phyloP scores from a whole-genome alignment of 2,797 vertebrate genomes.

The Hoplostethus mediterraneus region DNA sequence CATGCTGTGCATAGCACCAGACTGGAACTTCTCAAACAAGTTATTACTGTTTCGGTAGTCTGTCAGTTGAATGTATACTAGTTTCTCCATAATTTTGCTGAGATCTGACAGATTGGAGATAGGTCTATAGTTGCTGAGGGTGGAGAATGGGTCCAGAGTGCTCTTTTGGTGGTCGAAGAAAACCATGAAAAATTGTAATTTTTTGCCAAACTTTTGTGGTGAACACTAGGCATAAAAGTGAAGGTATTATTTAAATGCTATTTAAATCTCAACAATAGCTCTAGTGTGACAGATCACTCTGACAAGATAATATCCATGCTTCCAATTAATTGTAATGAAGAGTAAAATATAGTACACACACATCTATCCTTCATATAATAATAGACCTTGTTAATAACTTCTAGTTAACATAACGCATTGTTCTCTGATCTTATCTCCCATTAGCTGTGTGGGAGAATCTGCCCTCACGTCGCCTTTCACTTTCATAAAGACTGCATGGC shows the following conservation, averaged over 20 bases:
- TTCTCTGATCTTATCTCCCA: constrained; percentile 12
- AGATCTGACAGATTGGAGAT: no score
- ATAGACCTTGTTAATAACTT: background rate
- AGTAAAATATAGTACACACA: background rate
- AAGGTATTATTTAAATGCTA: background rate
- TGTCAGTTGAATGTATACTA: no score
- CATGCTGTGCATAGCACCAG: no score
- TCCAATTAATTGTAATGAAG: constrained; percentile 25
- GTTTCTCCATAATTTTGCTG: no score
- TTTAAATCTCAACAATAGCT: background rate
- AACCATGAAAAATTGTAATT: no score
- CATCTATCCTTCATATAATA: background rate
- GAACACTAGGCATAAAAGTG: background rate
- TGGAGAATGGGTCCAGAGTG: no score
- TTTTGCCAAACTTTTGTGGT: no score
- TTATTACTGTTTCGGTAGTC: no score
- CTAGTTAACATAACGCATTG: background rate
- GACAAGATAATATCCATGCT: background rate
- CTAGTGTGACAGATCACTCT: constrained; percentile 11
- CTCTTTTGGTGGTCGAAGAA: no score
- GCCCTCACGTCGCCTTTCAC: background rate
- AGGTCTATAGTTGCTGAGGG: no score
- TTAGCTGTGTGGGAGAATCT: constrained; percentile 8
- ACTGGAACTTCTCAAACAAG: no score
- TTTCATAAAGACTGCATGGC: constrained; percentile 1